Evolutionary conservation across 2,888 invertebrate genomes (phyloP), one percentile per base, ranked within the genome.

Genomic region (Macaria liturata): DNA sequence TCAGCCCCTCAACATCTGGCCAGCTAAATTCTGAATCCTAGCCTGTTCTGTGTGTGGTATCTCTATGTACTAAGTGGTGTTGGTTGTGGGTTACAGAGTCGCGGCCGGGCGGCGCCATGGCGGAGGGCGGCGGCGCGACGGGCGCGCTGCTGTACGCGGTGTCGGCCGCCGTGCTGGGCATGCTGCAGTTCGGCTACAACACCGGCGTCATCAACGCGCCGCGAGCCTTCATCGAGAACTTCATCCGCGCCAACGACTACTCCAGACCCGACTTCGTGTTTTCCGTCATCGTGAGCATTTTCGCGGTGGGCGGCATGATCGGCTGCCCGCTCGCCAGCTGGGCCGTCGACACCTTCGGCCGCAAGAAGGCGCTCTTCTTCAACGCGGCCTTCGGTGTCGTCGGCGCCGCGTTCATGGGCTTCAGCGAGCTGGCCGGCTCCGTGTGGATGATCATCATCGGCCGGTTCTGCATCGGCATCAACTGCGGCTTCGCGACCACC

Each of bases 231-330:
- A 94, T 95, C 70, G 93, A 94, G 78, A 88, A 88, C 67, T 95
- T 95, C 82, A 94, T 95, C 79, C 83, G 78, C 32, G 90, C 92
- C 45, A 93, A 94, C 71, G 93, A 93, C 72, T 77, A 84, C 44
- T 88, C 92, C 59, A 78, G 82, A 48, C 85, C 93, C 37, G 86
- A 90, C 59, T 77, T 93, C 43, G 77, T 95, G 59, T 95, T 94
- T 82, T 92, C 94, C 54, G 81, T 96, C 59, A 94, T 95, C 34
- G 96, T 96, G 54, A 94, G 95, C 66, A 94, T 96, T 67, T 96
- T 96, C 79, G 95, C 96, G 49, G 93, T 96, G 47, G 96, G 96
- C 30, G 96, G 96, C 37, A 95, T 96, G 95, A 86, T 95, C 44
- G 96, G 96, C 32, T 96, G 96, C 54, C 94, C 96, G 44, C 85